Evolutionary conservation across 2,888 invertebrate genomes (phyloP).

Genomic region (Maniola hyperantus): DNA sequence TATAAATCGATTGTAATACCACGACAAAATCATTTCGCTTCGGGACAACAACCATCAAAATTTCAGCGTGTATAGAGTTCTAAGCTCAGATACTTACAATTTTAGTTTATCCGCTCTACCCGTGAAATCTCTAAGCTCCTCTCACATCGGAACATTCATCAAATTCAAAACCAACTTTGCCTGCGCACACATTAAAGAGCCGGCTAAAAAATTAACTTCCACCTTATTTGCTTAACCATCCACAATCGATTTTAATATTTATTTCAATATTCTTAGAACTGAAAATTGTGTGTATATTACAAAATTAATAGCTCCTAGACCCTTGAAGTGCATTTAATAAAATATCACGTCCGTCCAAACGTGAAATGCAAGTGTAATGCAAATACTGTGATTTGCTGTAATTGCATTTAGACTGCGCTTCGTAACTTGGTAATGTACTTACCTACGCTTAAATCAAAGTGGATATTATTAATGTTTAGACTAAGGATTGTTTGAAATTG

Average conservation of each 20-base stretch:
- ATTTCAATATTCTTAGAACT: slow-evolving; percentile 7
- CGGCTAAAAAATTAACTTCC: slow-evolving; percentile 33
- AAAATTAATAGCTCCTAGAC: slow-evolving; percentile 20
- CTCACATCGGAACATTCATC: slow-evolving; percentile 35
- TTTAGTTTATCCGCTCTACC: background rate
- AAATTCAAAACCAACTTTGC: slow-evolving; percentile 43
- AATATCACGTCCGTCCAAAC: slow-evolving; percentile 50
- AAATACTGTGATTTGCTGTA: slow-evolving; percentile 69
- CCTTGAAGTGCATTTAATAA: slow-evolving; percentile 50
- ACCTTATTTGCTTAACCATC: slow-evolving; percentile 31
- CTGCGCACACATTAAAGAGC: slow-evolving; percentile 42
- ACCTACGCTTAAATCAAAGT: slow-evolving; percentile 37
- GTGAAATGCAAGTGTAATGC: slow-evolving; percentile 53
- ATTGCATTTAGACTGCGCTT: slow-evolving; percentile 61
- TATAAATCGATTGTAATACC: too few species aligned
- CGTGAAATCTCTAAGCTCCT: slow-evolving; percentile 6
- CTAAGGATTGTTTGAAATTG: slow-evolving; percentile 16
- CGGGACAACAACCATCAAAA: too few species aligned
- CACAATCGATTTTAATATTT: slow-evolving; percentile 26
- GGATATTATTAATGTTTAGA: slow-evolving; percentile 29
- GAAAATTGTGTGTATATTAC: slow-evolving; percentile 24
- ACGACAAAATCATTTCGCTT: too few species aligned
- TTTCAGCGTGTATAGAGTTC: too few species aligned
- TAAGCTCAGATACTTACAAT: too few species aligned
- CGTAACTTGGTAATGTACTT: slow-evolving; percentile 53